phyloP scores from a whole-genome alignment of 2,797 vertebrate genomes.

The Ibycter americanus region DNA sequence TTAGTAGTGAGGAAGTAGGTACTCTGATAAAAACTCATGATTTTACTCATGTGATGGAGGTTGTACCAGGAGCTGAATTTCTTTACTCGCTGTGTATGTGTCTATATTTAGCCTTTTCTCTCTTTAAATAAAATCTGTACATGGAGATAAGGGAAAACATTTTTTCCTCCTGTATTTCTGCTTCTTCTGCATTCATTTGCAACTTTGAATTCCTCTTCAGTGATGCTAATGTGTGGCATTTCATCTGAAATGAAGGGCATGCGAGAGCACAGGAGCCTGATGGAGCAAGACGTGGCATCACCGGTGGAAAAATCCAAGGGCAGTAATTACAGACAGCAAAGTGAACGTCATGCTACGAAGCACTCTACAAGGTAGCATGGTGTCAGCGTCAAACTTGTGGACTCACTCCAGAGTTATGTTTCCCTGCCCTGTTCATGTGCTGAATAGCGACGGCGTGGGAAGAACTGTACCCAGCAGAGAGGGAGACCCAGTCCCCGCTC shows the following conservation, averaged over 20 bases:
- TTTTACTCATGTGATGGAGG: background rate
- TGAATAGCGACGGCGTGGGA: background rate
- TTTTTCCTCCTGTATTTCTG: background rate
- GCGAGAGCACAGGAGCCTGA: background rate
- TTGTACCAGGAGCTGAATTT: background rate
- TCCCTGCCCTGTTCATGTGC: background rate
- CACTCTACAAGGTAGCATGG: background rate
- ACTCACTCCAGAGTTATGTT: background rate
- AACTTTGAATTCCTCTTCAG: background rate
- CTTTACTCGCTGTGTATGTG: background rate
- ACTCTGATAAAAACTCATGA: background rate
- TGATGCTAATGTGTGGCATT: background rate
- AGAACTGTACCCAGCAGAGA: background rate
- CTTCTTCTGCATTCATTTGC: background rate
- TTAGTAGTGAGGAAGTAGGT: background rate
- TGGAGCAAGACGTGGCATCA: background rate
- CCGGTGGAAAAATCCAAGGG: background rate
- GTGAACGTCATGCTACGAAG: background rate
- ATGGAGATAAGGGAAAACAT: background rate
- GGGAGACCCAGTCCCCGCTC: background rate
- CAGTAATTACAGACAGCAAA: background rate
- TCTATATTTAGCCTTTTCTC: background rate
- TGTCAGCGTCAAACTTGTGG: background rate
- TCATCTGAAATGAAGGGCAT: background rate
- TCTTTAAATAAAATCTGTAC: background rate